Conservation (phyloP, 2,113 vertebrate species). For the Emydocephalus ijimae region DNA sequence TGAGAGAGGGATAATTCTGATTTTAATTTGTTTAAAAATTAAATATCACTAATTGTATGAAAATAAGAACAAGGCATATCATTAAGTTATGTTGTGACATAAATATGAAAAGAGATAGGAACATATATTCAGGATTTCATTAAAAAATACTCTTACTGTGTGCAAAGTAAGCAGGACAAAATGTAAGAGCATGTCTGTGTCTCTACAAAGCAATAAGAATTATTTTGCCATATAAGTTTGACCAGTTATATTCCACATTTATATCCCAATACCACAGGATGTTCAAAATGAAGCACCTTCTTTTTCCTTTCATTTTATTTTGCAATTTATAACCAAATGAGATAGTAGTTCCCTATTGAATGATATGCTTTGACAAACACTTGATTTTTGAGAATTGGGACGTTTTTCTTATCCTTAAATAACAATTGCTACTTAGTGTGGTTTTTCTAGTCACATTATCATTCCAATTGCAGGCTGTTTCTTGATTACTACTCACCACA, state of each 20-base stretch:
- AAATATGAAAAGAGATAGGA: conserved; percentile 12
- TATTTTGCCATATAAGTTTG: conserved; percentile 13
- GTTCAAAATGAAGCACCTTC: conserved; percentile 41
- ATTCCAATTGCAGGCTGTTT: conserved; percentile 6
- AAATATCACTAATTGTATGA: neutral
- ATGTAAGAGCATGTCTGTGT: neutral
- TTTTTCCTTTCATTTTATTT: conserved; percentile 1
- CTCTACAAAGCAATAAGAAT: neutral
- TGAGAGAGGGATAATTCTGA: neutral
- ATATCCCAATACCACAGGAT: neutral
- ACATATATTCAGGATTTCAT: neutral
- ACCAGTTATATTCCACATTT: neutral
- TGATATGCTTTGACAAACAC: conserved; percentile 1
- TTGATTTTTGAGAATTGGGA: conserved; percentile 36
- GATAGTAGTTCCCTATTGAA: conserved; percentile 23
- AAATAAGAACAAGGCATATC: conserved; percentile 28
- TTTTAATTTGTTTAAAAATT: conserved; percentile 17
- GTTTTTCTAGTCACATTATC: neutral
- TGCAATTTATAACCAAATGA: neutral
- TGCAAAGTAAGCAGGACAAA: neutral
- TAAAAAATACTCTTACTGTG: conserved; percentile 4
- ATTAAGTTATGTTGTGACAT: conserved; percentile 16
- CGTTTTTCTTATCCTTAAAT: conserved; percentile 15
- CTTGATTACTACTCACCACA: conserved; percentile 29
- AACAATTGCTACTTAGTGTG: neutral